A percentile compares a stretch with the other conserved stretches of the same genome.
These are phyloP conservation scores for Pangasius krempfi DNA, from an alignment of 2,797 vertebrate genomes.

Conservation along the genomic window DNA sequence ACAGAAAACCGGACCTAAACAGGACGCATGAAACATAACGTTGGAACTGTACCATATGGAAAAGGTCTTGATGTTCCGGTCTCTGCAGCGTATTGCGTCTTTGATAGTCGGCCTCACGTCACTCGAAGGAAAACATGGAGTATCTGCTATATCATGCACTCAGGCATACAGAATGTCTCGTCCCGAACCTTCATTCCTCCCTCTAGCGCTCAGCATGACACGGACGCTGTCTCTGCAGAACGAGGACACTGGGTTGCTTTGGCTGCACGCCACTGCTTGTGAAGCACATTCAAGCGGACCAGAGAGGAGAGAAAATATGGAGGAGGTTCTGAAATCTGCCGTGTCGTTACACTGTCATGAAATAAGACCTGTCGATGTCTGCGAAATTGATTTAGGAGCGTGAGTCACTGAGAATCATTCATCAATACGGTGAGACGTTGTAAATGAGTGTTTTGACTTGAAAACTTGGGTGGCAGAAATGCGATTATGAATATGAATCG, in stretches of 20 bases:
- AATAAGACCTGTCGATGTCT: constrained; percentile 11
- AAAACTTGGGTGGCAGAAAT: neutral
- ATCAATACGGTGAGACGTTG: constrained; percentile 11
- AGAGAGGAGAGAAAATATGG: constrained; percentile 37
- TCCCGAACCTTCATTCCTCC: constrained; percentile 18
- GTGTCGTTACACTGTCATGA: neutral
- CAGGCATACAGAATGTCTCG: constrained; percentile 59
- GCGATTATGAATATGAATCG: constrained; percentile 12
- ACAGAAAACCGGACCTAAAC: constrained; percentile 60
- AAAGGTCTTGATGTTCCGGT: constrained; percentile 57
- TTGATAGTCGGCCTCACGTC: constrained; percentile 60
- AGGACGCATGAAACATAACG: constrained; percentile 58
- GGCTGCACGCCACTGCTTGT: constrained; percentile 67
- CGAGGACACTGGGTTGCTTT: constrained; percentile 44
- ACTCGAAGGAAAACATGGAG: constrained; percentile 54
- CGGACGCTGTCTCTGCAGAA: constrained; percentile 45
- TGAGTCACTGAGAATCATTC: constrained; percentile 8
- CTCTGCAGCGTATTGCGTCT: constrained; percentile 43
- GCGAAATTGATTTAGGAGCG: constrained; percentile 9
- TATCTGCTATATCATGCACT: constrained; percentile 52
- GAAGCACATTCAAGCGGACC: constrained; percentile 62
- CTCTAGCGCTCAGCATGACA: constrained; percentile 66
- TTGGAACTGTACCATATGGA: constrained; percentile 53
- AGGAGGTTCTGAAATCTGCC: neutral
- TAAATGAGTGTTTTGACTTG: constrained; percentile 11